phyloP scores from a whole-genome alignment of 2,797 vertebrate species.

The Catostomus latipinnis region DNA sequence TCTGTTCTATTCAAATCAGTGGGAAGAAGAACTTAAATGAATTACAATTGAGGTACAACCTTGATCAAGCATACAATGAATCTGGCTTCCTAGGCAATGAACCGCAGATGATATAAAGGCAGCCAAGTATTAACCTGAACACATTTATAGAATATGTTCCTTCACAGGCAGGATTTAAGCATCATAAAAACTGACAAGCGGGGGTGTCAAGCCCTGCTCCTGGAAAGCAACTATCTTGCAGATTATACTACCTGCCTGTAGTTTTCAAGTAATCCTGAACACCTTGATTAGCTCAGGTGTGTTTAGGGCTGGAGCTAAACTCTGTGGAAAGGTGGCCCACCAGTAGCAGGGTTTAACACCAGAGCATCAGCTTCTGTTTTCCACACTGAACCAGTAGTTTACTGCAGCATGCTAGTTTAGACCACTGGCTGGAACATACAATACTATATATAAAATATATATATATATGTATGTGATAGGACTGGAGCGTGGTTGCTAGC shows the following conservation, averaged over 20 bases:
- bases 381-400: neutral
- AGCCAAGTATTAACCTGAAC: neutral
- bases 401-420: neutral
- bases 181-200: neutral
- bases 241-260: no score
- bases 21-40: neutral
- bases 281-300: no score
- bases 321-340: no score
- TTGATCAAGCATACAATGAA: neutral
- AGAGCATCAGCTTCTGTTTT: neutral
- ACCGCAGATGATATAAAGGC: neutral
- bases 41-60: neutral
- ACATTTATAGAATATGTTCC: neutral
- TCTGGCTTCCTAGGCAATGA: neutral
- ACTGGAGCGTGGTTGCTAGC: neutral
- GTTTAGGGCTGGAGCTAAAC: no score
- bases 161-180: neutral
- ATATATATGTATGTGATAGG: no score
- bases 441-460: no score
- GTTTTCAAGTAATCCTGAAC: no score
- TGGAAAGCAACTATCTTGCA: no score
- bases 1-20: conserved; percentile 78
- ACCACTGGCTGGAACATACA: neutral
- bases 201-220: no score
- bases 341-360: no score